Conservation (phyloP, 2,113 vertebrate genomes). For the Okapia johnstoni region DNA sequence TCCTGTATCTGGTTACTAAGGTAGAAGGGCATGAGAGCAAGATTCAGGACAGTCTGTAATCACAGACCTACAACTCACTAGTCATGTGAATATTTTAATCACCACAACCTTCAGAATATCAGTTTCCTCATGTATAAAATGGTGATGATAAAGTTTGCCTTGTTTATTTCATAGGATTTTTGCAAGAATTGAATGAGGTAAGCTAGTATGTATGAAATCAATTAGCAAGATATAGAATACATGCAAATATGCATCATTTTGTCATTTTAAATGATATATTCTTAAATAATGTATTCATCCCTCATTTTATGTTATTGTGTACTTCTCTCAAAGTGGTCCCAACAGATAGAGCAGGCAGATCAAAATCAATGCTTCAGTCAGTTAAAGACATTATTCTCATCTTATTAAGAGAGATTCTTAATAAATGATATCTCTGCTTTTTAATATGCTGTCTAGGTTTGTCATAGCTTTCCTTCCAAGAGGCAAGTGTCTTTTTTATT, state of each 20-base stretch:
- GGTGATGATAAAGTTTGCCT: neutral
- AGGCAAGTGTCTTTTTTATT: neutral
- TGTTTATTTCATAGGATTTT: neutral
- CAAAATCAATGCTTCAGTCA: neutral
- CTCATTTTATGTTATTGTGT: neutral
- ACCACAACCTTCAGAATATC: neutral
- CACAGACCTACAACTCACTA: neutral
- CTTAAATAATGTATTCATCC: neutral
- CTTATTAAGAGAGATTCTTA: neutral
- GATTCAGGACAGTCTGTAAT: neutral
- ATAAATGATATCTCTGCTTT: neutral
- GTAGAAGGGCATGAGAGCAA: neutral
- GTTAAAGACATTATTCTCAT: neutral
- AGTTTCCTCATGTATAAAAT: neutral
- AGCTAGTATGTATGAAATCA: neutral
- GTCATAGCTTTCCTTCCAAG: neutral
- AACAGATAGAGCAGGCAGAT: neutral
- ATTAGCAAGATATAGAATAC: neutral
- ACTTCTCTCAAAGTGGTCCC: neutral
- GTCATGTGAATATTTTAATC: neutral
- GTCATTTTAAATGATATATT: neutral
- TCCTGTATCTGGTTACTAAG: neutral
- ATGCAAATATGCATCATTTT: neutral
- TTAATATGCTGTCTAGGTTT: neutral
- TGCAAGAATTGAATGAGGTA: neutral